Percentiles rank a stretch among this genome's conserved stretches.
Evolutionary conservation across 2,797 vertebrate genomes (phyloP).

Genomic region (Dendrocincla tyrannina): DNA sequence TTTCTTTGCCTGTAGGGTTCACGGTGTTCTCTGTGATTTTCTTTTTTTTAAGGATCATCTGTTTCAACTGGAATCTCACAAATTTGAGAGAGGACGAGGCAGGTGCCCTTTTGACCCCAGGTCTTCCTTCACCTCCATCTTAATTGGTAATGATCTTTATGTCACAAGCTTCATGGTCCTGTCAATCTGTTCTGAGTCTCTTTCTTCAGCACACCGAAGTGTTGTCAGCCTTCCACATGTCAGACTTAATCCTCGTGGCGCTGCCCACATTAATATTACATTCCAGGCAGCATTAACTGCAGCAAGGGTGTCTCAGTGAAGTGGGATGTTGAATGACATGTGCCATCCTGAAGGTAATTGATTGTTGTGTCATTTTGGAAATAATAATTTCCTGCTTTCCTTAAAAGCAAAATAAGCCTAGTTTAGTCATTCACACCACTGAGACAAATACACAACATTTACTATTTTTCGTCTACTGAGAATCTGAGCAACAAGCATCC

Average conservation of each 20-base stretch:
- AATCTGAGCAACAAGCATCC: not conserved
- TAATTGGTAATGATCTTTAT: constrained; percentile 81
- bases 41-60: constrained; percentile 77
- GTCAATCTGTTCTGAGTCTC: not conserved
- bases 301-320: not conserved
- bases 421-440: not conserved
- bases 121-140: constrained; percentile 85
- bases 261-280: not conserved
- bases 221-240: constrained; percentile 6
- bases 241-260: not conserved
- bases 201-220: not conserved
- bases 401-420: not conserved
- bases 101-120: constrained; percentile 90
- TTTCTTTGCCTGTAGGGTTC: not conserved
- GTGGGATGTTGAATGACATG: not conserved
- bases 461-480: not conserved
- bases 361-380: not conserved
- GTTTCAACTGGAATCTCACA: constrained; percentile 86
- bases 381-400: not conserved
- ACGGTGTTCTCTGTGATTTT: constrained; percentile 4
- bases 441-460: not conserved
- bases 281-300: not conserved
- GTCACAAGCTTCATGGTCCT: not conserved
- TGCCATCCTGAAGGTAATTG: not conserved
- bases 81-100: constrained; percentile 86